Percentiles rank a stretch among this genome's conserved stretches.
phyloP scores from a whole-genome alignment of 2,888 invertebrate species.

The Dysmachus trigonus region DNA sequence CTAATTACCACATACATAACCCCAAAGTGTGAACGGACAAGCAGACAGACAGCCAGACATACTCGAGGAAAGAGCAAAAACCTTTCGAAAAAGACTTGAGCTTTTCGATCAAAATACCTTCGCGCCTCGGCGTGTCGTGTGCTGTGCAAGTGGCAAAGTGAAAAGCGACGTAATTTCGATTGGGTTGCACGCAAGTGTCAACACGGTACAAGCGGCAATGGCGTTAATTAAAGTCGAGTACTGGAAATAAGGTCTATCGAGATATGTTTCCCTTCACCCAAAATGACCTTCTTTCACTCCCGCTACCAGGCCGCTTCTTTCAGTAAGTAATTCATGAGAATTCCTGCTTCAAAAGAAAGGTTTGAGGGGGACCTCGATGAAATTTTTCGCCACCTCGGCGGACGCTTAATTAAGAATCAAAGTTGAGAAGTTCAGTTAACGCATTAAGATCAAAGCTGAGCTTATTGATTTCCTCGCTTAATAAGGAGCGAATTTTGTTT shows the following conservation, averaged over 20 bases:
- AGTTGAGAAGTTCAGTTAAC: not conserved
- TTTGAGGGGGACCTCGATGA: not conserved
- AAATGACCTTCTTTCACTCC: not conserved
- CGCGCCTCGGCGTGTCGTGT: not conserved
- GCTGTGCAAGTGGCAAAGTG: not conserved
- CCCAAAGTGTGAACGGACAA: not conserved
- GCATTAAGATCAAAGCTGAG: not conserved
- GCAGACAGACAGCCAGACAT: not conserved
- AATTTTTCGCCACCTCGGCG: not conserved
- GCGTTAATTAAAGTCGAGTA: not conserved
- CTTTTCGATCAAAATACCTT: not conserved
- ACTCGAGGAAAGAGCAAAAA: no score
- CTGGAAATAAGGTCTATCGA: not conserved
- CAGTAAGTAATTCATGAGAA: not conserved
- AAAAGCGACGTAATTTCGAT: not conserved
- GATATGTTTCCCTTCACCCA: not conserved
- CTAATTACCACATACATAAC: not conserved
- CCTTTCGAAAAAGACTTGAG: not conserved
- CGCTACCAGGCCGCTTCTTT: not conserved
- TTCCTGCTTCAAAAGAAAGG: not conserved
- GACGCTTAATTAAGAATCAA: conserved; percentile 10
- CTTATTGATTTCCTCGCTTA: not conserved
- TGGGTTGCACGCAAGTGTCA: not conserved
- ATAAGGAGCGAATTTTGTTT: conserved; percentile 6
- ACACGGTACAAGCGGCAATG: not conserved